Base-by-base conservation (phyloP, 1,140 invertebrate species). In the Drosophila carrolli region DNA sequence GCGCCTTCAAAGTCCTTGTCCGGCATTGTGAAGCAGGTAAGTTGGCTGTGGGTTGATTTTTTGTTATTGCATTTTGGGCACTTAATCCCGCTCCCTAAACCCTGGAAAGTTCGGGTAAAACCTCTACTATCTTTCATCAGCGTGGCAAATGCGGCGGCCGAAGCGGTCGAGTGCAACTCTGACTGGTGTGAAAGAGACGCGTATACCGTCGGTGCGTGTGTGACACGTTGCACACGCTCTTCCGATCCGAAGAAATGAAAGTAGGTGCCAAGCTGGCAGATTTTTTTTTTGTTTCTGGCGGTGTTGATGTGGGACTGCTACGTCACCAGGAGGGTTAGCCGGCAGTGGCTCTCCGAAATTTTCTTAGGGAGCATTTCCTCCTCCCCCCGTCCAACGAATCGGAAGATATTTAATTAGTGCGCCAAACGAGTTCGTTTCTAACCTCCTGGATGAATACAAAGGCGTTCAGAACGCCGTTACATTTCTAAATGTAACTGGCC, bases 201-300 rank as follows among this genome's bases (percentile, higher is more conserved):
- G 59, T 89, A 91, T 82, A 78, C 46, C 48, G 50, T 50, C 14
- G 19, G 47, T 63, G 60, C 51, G 71, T 74, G 67, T 68, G 90
- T 91, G 86, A 91, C 82, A 91, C 86, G 90, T 90, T 75, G 66
- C 66, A 89, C 86, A 84, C 72, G 78, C 70, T 78, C 37, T 38
- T 43, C 54, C 72, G 66, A 76, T 76, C 76, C 73, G 60, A 86
- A 86, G 78, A 86, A 86, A 86, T 86, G 82, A 86, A 86, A 86
- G 82, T 89, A 90, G 88, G 86, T 91, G 90, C 90, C 90, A 91
- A 91, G 75, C 72, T 91, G 90, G 90, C 90, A 91, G 78, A 91
- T 91, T 91, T 89, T 88, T 79, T 80, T 83, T 81, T 37, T 48
- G 51, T 75, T 38, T 61, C 59, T 59, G 43, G 38, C 57, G 54